Base-by-base conservation (phyloP, 53 echinoderm and acorn worm genomes). In the Actinopyga echinites region DNA sequence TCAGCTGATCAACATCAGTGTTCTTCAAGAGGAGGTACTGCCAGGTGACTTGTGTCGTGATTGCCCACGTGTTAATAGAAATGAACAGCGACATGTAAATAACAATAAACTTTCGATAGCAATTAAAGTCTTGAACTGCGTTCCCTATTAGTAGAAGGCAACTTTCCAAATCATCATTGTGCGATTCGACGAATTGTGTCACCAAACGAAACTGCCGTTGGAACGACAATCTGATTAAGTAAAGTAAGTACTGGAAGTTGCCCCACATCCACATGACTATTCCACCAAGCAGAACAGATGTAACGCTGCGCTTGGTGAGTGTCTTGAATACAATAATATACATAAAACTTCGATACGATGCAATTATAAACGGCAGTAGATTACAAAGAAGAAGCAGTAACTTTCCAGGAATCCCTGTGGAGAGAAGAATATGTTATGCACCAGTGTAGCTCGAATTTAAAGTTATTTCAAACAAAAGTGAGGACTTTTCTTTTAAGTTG, bases 51-150 rank as follows among this genome's bases (percentile, higher is more conserved):
- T 26, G 24, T 17, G 54, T 28, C 9, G 77, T 77, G 12, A 77
- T 3, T 30, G 25, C 21, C 77, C 57, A 77, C 77, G 77, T 56
- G 44, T 26, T 54, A 33, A 54, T 56, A 19, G 77, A 7, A 8
- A 55, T 11, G 54, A 30, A 77, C 5, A 54, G 8, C 15, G 29
- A 3, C 20, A 54, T 30, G 77, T 28, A 77, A 20, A 77, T 53
- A n/a, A 29, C 53, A 54, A 77, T 32, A 55, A 44, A 77, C 30
- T 77, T 40, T 28, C 56, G 31, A 31, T 30, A 77, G 23, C 77
- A 77, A 56, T 54, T 77, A 30, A 77, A 77, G 30, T 77, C 77
- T 56, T 77, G 77, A 54, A 77, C 54, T 1, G 77, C 77, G 77
- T 77, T 43, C 26, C 77, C 77, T 13, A 77, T 52, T 6, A 54